These are phyloP conservation scores for Poeciliopsis infans DNA, from an alignment of 2,797 vertebrate genomes.

Conservation along the genomic window DNA sequence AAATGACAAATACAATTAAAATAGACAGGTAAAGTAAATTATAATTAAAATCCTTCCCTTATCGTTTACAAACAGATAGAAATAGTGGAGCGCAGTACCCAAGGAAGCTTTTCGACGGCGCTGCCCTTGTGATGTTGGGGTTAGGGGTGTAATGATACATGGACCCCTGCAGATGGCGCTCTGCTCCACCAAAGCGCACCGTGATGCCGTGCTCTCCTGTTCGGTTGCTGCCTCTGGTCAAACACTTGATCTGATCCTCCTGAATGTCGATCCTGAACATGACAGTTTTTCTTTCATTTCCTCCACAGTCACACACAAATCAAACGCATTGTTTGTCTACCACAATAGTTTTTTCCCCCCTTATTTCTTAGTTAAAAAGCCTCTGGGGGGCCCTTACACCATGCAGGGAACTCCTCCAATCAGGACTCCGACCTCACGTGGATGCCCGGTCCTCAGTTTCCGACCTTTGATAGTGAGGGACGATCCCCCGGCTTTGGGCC, in stretches of 20 bases:
- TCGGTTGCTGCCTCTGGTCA: slow-evolving; percentile 84
- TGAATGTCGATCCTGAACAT: slow-evolving; percentile 76
- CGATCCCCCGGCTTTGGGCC: slow-evolving; percentile 92
- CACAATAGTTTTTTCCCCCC: no score
- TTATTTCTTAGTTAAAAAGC: background rate
- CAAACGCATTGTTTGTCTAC: background rate
- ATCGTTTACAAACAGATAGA: background rate
- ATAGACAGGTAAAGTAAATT: background rate
- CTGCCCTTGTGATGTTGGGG: slow-evolving; percentile 90
- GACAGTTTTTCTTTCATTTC: background rate
- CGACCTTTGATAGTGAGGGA: slow-evolving; percentile 86
- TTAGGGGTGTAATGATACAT: slow-evolving; percentile 90
- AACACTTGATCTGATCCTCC: slow-evolving; percentile 84
- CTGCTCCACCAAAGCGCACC: slow-evolving; percentile 86
- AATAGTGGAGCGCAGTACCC: slow-evolving; percentile 76
- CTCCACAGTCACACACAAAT: background rate
- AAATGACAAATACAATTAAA: background rate
- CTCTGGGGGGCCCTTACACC: slow-evolving; percentile 81
- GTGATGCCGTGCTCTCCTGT: slow-evolving; percentile 83
- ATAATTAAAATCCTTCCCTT: background rate
- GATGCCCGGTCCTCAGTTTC: slow-evolving; percentile 88
- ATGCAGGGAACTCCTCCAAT: slow-evolving; percentile 90
- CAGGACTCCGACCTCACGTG: slow-evolving; percentile 85
- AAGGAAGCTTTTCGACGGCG: slow-evolving; percentile 92
- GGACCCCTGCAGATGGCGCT: slow-evolving; percentile 82